Base-by-base conservation (phyloP, 2,113 vertebrate genomes). In the Cyprinus carpio region DNA sequence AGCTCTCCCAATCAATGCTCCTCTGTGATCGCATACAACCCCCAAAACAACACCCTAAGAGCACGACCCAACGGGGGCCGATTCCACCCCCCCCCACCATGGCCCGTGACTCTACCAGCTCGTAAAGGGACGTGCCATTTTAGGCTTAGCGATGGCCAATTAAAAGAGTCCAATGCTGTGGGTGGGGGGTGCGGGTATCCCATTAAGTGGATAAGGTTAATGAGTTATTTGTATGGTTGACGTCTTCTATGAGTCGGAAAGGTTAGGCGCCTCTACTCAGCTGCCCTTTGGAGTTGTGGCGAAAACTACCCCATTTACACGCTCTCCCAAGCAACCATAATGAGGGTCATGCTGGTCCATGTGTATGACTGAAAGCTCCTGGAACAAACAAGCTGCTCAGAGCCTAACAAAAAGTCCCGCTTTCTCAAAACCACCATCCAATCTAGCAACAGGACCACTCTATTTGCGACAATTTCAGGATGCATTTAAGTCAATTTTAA, bases 201-300 rank as follows among this genome's bases (percentile, higher is more conserved):
- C 89, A 95, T 94, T 94, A 94, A 93, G 94, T 92, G 92, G 94
- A 94, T 94, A 94, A 95, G 95, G 93, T 95, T 95, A 95, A 95
- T 94, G 94, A 95, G 93, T 95, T 95, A 95, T 95, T 95, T 95
- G 93, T 95, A 94, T 94, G 93, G 94, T 91, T 93, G 93, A 94
- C 87, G 90, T 93, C 93, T 94, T 93, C 90, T 77, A 84, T 85
- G 90, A 89, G 93, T 94, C 93, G 91, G 89, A 94, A 95, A 95
- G 93, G 93, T 94, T 94, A 94, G 92, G 88, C 78, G 85, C 91
- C 92, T 93, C 92, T 92, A 90, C 92, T 89, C 92, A 81, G 90
- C 89, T 94, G 93, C 93, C 94, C 93, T 95, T 95, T 95, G 93
- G 92, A 92, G 87, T 91, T 88, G 89, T 85, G 86, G 62, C 49